phyloP scores from a whole-genome alignment of 1,140 invertebrate species.

The Plutomurus gul region DNA sequence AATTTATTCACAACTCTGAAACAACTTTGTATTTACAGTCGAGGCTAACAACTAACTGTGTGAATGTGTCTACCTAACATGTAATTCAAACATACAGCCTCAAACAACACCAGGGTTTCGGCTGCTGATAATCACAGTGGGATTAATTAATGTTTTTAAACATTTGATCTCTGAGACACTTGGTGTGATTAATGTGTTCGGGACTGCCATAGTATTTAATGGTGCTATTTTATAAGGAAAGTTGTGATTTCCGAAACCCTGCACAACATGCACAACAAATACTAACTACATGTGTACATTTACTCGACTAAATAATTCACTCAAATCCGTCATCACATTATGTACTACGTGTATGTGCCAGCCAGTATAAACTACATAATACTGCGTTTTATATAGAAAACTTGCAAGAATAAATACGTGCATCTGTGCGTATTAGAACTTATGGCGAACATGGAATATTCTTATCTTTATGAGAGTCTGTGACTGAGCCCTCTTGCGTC shows the following conservation, averaged over 20 bases:
- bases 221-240: too few species aligned
- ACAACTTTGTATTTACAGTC: neutral
- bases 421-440: neutral
- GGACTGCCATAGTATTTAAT: neutral
- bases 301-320: constrained; percentile 26
- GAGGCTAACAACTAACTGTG: neutral
- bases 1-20: neutral
- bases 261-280: too few species aligned
- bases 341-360: neutral
- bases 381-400: too few species aligned
- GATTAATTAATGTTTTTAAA: too few species aligned
- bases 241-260: too few species aligned
- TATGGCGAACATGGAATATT: neutral
- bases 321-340: neutral
- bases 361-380: too few species aligned
- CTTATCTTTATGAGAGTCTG: constrained; percentile 10
- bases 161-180: too few species aligned
- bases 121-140: too few species aligned
- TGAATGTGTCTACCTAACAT: neutral
- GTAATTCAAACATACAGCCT: neutral
- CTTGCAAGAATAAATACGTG: too few species aligned
- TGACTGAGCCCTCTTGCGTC: neutral
- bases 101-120: too few species aligned
- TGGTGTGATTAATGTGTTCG: too few species aligned
- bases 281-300: too few species aligned